phyloP scores from a whole-genome alignment of 2,888 invertebrate genomes.

The Leptogaster cylindrica region DNA sequence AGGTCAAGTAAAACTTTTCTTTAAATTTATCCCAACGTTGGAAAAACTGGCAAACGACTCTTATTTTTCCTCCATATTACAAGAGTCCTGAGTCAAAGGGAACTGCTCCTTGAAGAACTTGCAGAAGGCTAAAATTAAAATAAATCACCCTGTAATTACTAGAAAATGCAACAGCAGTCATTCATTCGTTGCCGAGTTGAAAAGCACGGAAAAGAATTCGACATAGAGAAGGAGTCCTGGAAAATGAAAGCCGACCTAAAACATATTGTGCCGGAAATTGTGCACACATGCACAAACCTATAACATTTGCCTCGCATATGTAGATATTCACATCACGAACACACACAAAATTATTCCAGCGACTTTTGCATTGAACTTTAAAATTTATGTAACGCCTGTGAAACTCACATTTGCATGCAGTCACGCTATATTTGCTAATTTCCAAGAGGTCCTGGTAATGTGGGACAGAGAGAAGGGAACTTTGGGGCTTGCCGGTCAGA shows the following conservation, averaged over 20 bases:
- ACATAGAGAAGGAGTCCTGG: neutral
- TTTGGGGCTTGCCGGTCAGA: neutral
- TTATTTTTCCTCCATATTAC: too few relatives aligned
- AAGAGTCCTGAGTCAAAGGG: too few relatives aligned
- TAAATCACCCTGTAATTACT: constrained; percentile 5
- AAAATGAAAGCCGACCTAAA: too few relatives aligned
- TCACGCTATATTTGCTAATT: constrained; percentile 6
- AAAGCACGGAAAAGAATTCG: neutral
- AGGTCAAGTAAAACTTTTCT: too few relatives aligned
- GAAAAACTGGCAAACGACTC: neutral
- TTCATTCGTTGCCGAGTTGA: neutral
- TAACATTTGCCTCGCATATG: neutral
- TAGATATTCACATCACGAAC: neutral
- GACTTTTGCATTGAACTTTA: constrained; percentile 13
- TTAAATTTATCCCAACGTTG: too few relatives aligned
- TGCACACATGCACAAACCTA: too few relatives aligned
- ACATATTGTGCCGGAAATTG: too few relatives aligned
- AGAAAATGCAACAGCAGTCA: neutral
- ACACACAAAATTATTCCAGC: neutral
- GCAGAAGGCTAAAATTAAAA: neutral
- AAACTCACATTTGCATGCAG: neutral
- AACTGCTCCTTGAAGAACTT: too few relatives aligned
- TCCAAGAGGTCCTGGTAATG: neutral
- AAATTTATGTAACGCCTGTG: constrained; percentile 10
- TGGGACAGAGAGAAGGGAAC: neutral